phyloP scores from a whole-genome alignment of 2,113 vertebrate species.

The Peromyscus polionotus region DNA sequence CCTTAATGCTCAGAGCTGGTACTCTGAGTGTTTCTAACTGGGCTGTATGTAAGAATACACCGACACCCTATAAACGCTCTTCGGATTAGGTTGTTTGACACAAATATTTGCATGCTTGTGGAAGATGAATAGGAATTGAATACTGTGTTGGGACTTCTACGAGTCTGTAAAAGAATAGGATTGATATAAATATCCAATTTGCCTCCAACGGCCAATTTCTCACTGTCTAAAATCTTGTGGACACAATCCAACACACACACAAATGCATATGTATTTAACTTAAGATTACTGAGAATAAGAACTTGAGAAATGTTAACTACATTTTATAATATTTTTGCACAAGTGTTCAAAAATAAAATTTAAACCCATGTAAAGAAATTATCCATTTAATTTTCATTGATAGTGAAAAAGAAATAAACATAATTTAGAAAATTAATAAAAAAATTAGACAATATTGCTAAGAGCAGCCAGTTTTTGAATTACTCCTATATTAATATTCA shows the following conservation, averaged over 20 bases:
- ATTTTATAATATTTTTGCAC: constrained; percentile 75
- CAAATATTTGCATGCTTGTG: constrained; percentile 68
- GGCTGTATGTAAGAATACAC: constrained; percentile 51
- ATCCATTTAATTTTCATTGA: constrained; percentile 73
- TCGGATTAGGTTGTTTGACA: constrained; percentile 58
- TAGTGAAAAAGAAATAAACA: constrained; percentile 75
- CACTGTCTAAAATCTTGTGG: constrained; percentile 71
- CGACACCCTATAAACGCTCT: constrained; percentile 59
- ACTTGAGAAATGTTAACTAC: constrained; percentile 75
- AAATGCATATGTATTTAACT: constrained; percentile 59
- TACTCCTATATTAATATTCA: constrained; percentile 58
- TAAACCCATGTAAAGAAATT: constrained; percentile 76
- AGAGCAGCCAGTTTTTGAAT: constrained; percentile 72
- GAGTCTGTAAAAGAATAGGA: constrained; percentile 59
- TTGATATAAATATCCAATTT: constrained; percentile 64
- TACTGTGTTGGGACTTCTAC: constrained; percentile 61
- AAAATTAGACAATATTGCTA: constrained; percentile 72
- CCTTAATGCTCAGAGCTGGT: constrained; percentile 19
- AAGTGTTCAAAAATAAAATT: constrained; percentile 80
- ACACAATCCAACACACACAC: constrained; percentile 64
- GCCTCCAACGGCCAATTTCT: constrained; percentile 53
- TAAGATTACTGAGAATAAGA: constrained; percentile 72
- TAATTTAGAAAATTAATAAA: constrained; percentile 69
- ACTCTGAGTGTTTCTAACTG: constrained; percentile 56
- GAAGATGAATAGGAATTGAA: constrained; percentile 67